Evolutionary conservation across 2,797 vertebrate genomes (phyloP).

Genomic region (Vultur gryphus): DNA sequence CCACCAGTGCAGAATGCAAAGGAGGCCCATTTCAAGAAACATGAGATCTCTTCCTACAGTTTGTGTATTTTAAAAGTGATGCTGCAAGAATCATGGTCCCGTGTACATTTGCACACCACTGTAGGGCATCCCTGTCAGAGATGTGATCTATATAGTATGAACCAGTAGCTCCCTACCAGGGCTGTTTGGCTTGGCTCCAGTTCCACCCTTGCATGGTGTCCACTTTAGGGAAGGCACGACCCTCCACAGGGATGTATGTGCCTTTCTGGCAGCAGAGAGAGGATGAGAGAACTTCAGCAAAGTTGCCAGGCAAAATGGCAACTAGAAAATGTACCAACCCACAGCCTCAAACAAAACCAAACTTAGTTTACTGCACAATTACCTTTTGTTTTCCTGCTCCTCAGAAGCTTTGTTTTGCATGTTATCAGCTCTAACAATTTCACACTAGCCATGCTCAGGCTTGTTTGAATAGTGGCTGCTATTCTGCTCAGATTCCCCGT

Average conservation of each 20-base stretch:
- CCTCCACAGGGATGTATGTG: not conserved
- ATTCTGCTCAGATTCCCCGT: not conserved
- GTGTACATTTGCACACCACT: not conserved
- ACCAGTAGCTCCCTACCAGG: not conserved
- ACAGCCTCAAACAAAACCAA: not conserved
- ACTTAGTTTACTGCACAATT: not conserved
- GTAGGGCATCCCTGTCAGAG: not conserved
- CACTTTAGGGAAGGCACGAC: not conserved
- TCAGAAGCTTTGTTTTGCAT: not conserved
- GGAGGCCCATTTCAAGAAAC: not conserved
- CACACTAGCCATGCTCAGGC: not conserved
- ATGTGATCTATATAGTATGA: not conserved
- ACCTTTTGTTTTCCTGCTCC: not conserved
- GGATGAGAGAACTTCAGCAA: not conserved
- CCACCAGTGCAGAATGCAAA: not conserved
- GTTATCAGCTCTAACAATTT: not conserved
- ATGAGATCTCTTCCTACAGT: not conserved
- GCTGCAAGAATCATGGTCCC: not conserved
- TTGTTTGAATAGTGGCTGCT: not conserved
- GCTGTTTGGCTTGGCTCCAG: not conserved
- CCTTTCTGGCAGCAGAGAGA: accelerated
- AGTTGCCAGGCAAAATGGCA: not conserved
- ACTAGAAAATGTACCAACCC: not conserved
- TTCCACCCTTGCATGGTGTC: not conserved
- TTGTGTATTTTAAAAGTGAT: not conserved